Conservation (phyloP, 1,140 invertebrate genomes). For the Prorops nasuta region DNA sequence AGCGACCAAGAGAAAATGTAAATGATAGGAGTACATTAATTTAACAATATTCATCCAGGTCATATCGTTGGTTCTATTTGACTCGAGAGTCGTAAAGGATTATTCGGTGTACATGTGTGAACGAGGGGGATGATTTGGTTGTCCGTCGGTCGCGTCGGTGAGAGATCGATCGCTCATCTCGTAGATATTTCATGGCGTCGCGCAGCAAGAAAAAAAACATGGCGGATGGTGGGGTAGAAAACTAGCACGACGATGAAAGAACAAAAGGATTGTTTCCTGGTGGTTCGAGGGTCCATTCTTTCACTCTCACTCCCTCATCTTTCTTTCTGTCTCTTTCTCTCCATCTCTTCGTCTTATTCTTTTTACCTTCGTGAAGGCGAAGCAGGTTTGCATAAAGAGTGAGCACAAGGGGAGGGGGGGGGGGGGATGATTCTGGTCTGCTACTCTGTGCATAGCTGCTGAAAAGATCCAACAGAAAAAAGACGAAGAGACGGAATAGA, state of each 20-base stretch:
- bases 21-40: too few relatives aligned
- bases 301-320: slow-evolving; percentile 1
- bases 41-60: too few relatives aligned
- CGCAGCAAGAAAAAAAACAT: slow-evolving; percentile 12
- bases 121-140: too few relatives aligned
- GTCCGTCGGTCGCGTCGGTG: too few relatives aligned
- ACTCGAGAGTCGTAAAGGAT: too few relatives aligned
- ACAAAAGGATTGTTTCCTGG: slow-evolving; percentile 37
- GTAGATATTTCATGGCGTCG: slow-evolving; percentile 28
- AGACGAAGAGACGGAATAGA: too few relatives aligned
- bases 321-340: neutral
- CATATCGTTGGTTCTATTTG: too few relatives aligned
- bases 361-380: slow-evolving; percentile 28
- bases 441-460: neutral
- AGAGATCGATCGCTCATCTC: slow-evolving; percentile 26
- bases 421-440: neutral
- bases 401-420: neutral
- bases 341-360: slow-evolving; percentile 16
- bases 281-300: slow-evolving; percentile 20
- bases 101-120: too few relatives aligned
- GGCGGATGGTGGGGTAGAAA: neutral
- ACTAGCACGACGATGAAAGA: slow-evolving; percentile 15
- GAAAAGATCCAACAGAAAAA: too few relatives aligned
- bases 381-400: slow-evolving; percentile 34
- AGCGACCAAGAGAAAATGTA: too few relatives aligned